Evolutionary conservation across 2,888 invertebrate genomes (phyloP), one percentile per base, ranked within the genome.

Genomic region (Meteorus colon): DNA sequence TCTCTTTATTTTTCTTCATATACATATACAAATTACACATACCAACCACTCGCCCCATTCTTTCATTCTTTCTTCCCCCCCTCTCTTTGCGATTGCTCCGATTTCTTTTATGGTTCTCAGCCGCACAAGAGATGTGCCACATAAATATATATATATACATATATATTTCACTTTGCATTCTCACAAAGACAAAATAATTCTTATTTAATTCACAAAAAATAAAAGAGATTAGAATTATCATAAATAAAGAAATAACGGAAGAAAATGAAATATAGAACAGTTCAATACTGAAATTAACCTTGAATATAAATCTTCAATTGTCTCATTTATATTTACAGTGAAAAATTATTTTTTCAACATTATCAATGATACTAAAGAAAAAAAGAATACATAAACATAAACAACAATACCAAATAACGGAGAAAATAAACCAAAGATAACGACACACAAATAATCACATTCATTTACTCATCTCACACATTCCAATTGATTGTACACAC

Each of bases 301-400:
- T 48, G 48, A 48, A 4, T 48, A n/a, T n/a, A 48, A 4, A 41
- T 41, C 12, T 41, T 41, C 12, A 41, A 0, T 48, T n/a, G n/a
- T 48, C 6, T 48, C n/a, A 1, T 48, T 45, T 16, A 4, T n/a
- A 6, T n/a, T 48, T n/a, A n/a, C n/a, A 48, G 48, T 4, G 4
- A 14, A n/a, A 48, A 48, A 48, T 48, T 48, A n/a, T n/a, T n/a
- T 34, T 16, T 2, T 19, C n/a, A 19, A 51, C 6, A 8, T 31
- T 16, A 37, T 62, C 3, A 55, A 29, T 73, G 55, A 27, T 5
- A 71, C 12, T 24, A 67, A 74, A 62, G 48, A 27, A 31, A 65
- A 65, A 51, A 70, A 34, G 5, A 24, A 24, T 1, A 24, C 1
- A 24, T 24, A 24, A 24, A 34, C 8, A 34, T 34, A 34, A 48